Conservation (phyloP, 2,797 vertebrate species). For the Enteromius radiatus region DNA sequence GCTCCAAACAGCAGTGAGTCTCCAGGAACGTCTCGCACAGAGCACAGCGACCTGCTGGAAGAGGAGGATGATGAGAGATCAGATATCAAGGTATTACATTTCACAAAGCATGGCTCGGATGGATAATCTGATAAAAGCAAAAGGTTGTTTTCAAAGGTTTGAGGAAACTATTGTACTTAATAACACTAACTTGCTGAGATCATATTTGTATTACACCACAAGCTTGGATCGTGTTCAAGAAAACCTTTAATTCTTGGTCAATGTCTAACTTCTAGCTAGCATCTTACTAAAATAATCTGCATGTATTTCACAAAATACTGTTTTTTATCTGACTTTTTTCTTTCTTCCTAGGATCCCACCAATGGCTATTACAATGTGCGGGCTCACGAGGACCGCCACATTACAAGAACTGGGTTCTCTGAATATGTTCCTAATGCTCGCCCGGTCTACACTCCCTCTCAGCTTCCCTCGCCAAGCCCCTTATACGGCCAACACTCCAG, state of each 20-base stretch:
- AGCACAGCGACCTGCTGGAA: slow-evolving; percentile 87
- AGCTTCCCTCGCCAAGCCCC: slow-evolving; percentile 82
- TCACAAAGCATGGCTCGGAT: slow-evolving; percentile 13
- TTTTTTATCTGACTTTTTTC: background rate
- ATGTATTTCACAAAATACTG: background rate
- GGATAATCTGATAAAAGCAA: slow-evolving; percentile 31
- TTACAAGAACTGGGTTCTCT: slow-evolving; percentile 80
- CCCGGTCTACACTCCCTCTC: slow-evolving; percentile 81
- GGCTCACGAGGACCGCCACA: slow-evolving; percentile 83
- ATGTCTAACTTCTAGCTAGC: background rate
- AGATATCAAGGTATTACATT: slow-evolving; percentile 82
- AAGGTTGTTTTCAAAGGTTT: slow-evolving; percentile 40
- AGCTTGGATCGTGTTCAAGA: slow-evolving; percentile 17
- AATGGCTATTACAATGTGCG: slow-evolving; percentile 93
- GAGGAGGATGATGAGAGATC: slow-evolving; percentile 86
- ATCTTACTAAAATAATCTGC: background rate
- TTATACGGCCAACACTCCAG: slow-evolving; percentile 80
- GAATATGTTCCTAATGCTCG: slow-evolving; percentile 83
- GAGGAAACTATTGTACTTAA: slow-evolving; percentile 27
- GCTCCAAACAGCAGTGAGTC: slow-evolving; percentile 88
- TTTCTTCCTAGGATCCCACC: slow-evolving; percentile 83
- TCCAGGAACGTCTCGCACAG: slow-evolving; percentile 84
- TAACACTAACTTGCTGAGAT: slow-evolving; percentile 23
- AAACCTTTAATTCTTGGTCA: background rate
- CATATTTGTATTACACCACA: slow-evolving; percentile 25